Evolutionary conservation across 92 coral and sea anemone species (phyloP).

Genomic region (Porites cylindrica): DNA sequence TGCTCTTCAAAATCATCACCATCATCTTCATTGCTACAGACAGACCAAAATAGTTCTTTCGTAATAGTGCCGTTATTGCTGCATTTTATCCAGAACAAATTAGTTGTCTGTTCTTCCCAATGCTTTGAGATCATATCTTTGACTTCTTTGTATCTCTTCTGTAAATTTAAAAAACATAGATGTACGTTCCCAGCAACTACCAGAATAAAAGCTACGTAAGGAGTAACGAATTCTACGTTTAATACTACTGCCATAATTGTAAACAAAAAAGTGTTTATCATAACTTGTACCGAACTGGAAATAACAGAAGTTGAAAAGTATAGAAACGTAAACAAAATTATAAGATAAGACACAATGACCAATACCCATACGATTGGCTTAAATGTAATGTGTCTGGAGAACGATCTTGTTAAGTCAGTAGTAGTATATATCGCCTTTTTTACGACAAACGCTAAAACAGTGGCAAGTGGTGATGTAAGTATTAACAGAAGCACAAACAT

Average conservation of each 20-base stretch:
- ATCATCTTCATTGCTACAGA: neutral
- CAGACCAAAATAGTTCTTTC: constrained; percentile 31
- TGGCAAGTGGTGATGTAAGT: too few relatives aligned
- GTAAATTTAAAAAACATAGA: constrained; percentile 4
- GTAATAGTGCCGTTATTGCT: neutral
- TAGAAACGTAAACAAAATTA: too few relatives aligned
- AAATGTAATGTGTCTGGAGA: too few relatives aligned
- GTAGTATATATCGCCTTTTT: too few relatives aligned
- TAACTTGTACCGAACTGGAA: neutral
- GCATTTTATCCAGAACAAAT: too few relatives aligned
- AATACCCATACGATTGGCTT: too few relatives aligned
- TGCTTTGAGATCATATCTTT: neutral
- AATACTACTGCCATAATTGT: constrained; percentile 17
- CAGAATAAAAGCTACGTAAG: neutral
- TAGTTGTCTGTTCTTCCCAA: neutral
- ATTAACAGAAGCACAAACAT: too few relatives aligned
- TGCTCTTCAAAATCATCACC: neutral
- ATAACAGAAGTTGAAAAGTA: too few relatives aligned
- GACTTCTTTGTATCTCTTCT: constrained; percentile 5
- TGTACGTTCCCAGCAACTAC: neutral
- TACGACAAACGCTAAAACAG: too few relatives aligned
- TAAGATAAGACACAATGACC: too few relatives aligned
- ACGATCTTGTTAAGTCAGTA: too few relatives aligned
- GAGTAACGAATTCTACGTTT: constrained; percentile 12
- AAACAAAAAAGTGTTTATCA: neutral